Percentiles rank a stretch among this genome's conserved stretches.
phyloP scores from a whole-genome alignment of 2,113 vertebrate genomes.

The Macquaria ambigua region DNA sequence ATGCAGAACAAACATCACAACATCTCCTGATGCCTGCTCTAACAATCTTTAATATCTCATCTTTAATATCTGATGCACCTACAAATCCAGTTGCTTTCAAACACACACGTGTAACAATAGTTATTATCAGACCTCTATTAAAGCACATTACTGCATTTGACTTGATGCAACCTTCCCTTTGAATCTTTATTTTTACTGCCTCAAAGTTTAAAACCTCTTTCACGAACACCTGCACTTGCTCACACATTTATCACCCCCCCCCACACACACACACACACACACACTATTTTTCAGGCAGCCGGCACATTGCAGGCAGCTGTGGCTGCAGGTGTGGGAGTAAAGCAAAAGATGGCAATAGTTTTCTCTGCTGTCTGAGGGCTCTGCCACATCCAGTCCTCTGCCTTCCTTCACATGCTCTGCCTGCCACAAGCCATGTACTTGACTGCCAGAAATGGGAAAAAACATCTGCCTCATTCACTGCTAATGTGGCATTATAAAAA shows the following conservation, averaged over 20 bases:
- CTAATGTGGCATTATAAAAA: conserved; percentile 64
- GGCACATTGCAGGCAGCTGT: conserved; percentile 41
- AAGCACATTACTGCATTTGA: neutral
- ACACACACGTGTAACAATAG: neutral
- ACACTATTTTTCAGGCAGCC: too few species aligned
- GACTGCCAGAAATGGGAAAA: conserved; percentile 60
- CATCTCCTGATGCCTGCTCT: neutral
- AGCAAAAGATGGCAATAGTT: conserved; percentile 26
- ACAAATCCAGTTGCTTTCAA: neutral
- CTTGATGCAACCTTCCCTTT: neutral
- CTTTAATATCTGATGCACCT: too few species aligned
- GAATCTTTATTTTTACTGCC: neutral
- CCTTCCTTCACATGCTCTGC: conserved; percentile 17
- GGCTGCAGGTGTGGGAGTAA: conserved; percentile 50
- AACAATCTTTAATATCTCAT: neutral
- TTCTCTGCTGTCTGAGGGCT: conserved; percentile 53
- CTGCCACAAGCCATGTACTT: conserved; percentile 42
- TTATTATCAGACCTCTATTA: neutral
- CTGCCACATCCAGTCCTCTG: conserved; percentile 1
- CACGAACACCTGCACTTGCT: conserved; percentile 3
- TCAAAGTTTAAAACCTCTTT: neutral
- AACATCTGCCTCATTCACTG: conserved; percentile 70
- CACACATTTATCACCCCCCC: neutral
- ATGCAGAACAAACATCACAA: neutral
- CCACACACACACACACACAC: too few species aligned